phyloP scores from a whole-genome alignment of 2,113 vertebrate genomes.

The Pseudonaja textilis region DNA sequence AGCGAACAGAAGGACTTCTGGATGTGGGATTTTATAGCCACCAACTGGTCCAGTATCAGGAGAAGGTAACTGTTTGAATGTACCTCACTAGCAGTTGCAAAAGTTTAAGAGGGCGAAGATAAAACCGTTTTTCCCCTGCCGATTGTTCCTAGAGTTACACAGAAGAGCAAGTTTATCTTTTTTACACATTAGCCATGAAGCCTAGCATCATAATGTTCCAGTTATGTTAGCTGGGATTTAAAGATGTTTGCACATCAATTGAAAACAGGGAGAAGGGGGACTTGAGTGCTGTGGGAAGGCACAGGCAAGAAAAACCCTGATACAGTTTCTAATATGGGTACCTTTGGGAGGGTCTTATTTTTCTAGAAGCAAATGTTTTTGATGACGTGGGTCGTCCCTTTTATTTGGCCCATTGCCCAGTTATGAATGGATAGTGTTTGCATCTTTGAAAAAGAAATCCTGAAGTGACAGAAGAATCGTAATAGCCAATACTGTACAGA shows the following conservation, averaged over 20 bases:
- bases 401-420: not conserved
- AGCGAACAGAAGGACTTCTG: slow-evolving; percentile 84
- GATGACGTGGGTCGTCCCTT: not conserved
- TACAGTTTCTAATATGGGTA: not conserved
- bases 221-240: not conserved
- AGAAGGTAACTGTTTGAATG: slow-evolving; percentile 67
- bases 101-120: not conserved
- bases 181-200: not conserved
- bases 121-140: not conserved
- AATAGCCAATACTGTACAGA: not conserved
- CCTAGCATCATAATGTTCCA: not conserved
- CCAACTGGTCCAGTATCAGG: slow-evolving; percentile 77
- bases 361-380: not conserved
- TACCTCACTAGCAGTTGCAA: not conserved
- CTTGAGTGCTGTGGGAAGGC: not conserved
- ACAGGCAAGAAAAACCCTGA: not conserved
- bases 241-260: not conserved
- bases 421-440: not conserved
- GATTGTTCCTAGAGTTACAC: not conserved
- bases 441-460: not conserved
- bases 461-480: not conserved
- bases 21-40: slow-evolving; percentile 75
- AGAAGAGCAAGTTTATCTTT: not conserved
- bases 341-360: not conserved
- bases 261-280: not conserved